Percentiles rank a stretch among this genome's conserved stretches.
phyloP scores from a whole-genome alignment of 1,140 invertebrate species.

The Aporrectodea caliginosa region DNA sequence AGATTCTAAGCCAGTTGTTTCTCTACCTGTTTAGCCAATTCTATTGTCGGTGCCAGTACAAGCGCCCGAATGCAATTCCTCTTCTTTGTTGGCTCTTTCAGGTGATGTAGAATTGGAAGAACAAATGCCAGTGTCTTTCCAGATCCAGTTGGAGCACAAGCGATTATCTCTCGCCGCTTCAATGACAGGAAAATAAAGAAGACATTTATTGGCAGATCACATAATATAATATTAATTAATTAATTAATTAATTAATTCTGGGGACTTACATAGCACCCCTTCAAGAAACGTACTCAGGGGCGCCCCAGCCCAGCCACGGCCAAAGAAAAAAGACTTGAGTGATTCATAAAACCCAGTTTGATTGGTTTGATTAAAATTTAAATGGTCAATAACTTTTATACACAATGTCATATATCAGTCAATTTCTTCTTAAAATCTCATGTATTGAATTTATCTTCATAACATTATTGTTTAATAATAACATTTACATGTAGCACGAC shows the following conservation, averaged over 20 bases:
- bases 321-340: too few species aligned
- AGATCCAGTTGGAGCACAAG: conserved; percentile 74
- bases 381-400: too few species aligned
- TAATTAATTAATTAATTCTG: not conserved
- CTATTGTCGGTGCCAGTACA: conserved; percentile 85
- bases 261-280: not conserved
- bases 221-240: not conserved
- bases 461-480: too few species aligned
- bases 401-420: too few species aligned
- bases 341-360: too few species aligned
- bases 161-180: conserved; percentile 77
- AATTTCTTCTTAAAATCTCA: too few species aligned
- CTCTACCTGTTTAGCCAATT: conserved; percentile 85
- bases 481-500: too few species aligned
- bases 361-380: too few species aligned
- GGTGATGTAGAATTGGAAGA: conserved; percentile 63
- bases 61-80: conserved; percentile 68
- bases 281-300: too few species aligned
- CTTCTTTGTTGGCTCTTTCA: conserved; percentile 52
- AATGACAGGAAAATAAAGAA: conserved; percentile 32
- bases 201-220: not conserved
- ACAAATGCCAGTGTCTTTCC: conserved; percentile 60
- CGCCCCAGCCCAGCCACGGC: too few species aligned
- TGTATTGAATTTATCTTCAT: too few species aligned
- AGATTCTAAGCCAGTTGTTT: too few species aligned